A percentile compares a stretch with the other conserved stretches of the same genome.
phyloP scores from a whole-genome alignment of 2,888 invertebrate species.

The Hylaea fasciaria region DNA sequence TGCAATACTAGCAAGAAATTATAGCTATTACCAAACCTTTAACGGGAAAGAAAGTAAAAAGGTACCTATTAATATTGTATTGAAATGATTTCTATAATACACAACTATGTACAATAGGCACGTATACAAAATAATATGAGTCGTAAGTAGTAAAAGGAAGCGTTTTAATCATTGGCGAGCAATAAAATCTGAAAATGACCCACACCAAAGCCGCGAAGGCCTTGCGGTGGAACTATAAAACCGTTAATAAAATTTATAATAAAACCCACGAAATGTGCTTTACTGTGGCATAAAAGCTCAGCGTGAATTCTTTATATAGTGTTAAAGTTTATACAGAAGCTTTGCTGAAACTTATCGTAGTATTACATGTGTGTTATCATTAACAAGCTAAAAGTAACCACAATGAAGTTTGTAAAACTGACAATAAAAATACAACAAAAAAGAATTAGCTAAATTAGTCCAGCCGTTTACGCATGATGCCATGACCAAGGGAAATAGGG shows the following conservation, averaged over 20 bases:
- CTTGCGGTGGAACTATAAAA: slow-evolving; percentile 44
- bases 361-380: neutral
- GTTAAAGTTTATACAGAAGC: slow-evolving; percentile 8
- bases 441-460: too few species aligned
- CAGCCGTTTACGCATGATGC: too few species aligned
- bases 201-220: slow-evolving; percentile 33
- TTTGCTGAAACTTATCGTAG: neutral
- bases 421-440: too few species aligned
- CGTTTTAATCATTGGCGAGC: slow-evolving; percentile 28
- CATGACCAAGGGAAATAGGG: too few species aligned
- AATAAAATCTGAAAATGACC: slow-evolving; percentile 38
- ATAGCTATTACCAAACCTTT: too few species aligned
- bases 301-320: slow-evolving; percentile 40
- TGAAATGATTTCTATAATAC: too few species aligned
- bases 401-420: too few species aligned
- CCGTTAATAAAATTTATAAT: slow-evolving; percentile 46
- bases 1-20: too few species aligned
- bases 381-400: too few species aligned
- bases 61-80: too few species aligned
- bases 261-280: slow-evolving; percentile 46
- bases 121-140: neutral
- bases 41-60: too few species aligned
- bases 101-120: too few species aligned
- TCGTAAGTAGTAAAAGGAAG: slow-evolving; percentile 10
- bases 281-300: slow-evolving; percentile 42